Conservation (phyloP, 2,113 vertebrate genomes). For the Microcebus murinus region DNA sequence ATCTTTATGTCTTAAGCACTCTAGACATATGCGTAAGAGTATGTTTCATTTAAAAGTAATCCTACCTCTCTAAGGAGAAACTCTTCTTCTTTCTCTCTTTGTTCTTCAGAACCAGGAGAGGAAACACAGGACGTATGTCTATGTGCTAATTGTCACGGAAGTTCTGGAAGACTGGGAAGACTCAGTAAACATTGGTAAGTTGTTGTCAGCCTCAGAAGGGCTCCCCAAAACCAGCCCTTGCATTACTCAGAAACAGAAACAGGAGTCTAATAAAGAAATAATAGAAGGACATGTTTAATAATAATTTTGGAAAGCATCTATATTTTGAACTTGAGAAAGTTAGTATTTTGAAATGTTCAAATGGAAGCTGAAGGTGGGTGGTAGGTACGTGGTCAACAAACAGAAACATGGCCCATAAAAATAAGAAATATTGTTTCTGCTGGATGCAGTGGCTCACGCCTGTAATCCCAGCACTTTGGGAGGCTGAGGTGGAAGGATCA, state of each 20-base stretch:
- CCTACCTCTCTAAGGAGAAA: neutral
- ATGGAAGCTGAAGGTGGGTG: neutral
- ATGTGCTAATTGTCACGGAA: conserved; percentile 97
- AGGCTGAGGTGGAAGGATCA: too few species aligned
- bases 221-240: neutral
- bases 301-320: neutral
- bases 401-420: neutral
- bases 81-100: neutral
- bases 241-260: neutral
- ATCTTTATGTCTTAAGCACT: neutral
- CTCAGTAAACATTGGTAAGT: conserved; percentile 97
- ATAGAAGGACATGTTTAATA: neutral
- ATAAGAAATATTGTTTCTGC: neutral
- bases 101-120: conserved; percentile 93
- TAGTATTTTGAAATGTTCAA: conserved; percentile 1
- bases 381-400: neutral
- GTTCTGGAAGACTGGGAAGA: conserved; percentile 99
- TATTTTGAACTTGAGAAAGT: neutral
- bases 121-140: conserved; percentile 98
- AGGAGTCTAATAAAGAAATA: neutral
- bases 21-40: neutral
- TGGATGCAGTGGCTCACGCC: too few species aligned
- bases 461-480: too few species aligned
- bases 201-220: neutral
- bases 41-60: neutral